phyloP scores from a whole-genome alignment of 2,797 vertebrate genomes.

The Oryzias sinensis region DNA sequence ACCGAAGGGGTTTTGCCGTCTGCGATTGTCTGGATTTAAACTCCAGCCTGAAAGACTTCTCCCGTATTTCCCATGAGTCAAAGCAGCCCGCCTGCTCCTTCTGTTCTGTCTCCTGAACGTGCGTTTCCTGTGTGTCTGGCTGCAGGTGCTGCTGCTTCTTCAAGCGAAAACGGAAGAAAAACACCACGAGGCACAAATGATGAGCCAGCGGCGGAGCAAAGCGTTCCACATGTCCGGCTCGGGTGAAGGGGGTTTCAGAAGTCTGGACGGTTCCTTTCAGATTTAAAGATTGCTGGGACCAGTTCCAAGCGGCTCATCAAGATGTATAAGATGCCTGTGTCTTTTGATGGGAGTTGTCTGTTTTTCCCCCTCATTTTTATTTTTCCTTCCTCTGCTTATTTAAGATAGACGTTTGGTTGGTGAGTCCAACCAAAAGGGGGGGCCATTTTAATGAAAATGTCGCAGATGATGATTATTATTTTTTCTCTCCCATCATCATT shows the following conservation, averaged over 20 bases:
- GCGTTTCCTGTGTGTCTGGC: constrained; percentile 26
- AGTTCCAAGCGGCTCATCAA: constrained; percentile 41
- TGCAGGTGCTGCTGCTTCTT: constrained; percentile 99
- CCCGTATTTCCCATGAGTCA: constrained; percentile 11
- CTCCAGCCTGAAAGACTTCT: constrained; percentile 13
- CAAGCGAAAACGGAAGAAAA: constrained; percentile 99
- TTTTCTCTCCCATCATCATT: constrained; percentile 25
- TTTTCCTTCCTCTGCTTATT: constrained; percentile 11
- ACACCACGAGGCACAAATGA: constrained; percentile 96
- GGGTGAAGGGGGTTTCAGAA: constrained; percentile 68
- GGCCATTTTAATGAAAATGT: constrained; percentile 35
- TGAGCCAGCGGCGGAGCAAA: constrained; percentile 42
- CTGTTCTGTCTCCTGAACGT: background rate
- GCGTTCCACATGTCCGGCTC: constrained; percentile 42
- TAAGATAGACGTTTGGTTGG: constrained; percentile 42
- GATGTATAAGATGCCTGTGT: constrained; percentile 54
- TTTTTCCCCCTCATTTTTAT: background rate
- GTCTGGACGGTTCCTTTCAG: constrained; percentile 60
- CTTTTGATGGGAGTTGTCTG: constrained; percentile 55
- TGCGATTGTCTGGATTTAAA: background rate
- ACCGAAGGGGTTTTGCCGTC: constrained; percentile 9
- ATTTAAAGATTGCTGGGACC: constrained; percentile 55
- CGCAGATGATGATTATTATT: constrained; percentile 48
- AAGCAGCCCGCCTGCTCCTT: background rate
- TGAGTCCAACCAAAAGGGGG: constrained; percentile 28